Base-by-base conservation (phyloP, 1,140 invertebrate genomes). In the Magallana angulata region DNA sequence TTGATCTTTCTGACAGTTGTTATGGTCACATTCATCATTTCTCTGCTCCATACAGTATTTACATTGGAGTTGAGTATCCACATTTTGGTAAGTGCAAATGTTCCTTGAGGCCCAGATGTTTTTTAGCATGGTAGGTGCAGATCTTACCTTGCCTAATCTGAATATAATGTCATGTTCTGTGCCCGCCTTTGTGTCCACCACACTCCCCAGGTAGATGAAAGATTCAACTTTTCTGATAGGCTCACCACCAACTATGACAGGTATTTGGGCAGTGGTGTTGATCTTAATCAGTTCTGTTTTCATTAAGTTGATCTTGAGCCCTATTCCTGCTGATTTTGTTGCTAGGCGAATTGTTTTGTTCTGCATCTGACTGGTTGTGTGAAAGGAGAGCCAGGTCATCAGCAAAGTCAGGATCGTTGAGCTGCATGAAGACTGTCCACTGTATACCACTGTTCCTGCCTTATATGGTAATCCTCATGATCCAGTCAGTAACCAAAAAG, bases 361-460 rank as follows among this genome's bases (percentile, higher is more conserved):
- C 36, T 88, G 83, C 48, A 86, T 82, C 57, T 84, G 18, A 62
- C 36, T 24, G 82, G 82, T 76, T 76, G 89, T 81, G 82, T 30
- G 71, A 85, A 8, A 88, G 84, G 62, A 88, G 30, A 68, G 87
- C 83, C 16, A 88, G 24, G 68, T 88, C 82, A 80, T 84, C 87
- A 7, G 58, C 59, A 85, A 62, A 85, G 30, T 87, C 86, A n/a
- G 87, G 62, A 62, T 90, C 88, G 12, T 90, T 84, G 16, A 89
- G 87, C 71, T 89, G 76, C 1, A 57, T 57, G 71, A 59, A 86
- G 11, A 90, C 30, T 85, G 88, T 85, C 84, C 86, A 89, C 57
- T 90, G 57, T 11, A 88, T 90, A 48, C 81, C 84, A 59, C 85
- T 76, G 76, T 58, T 85, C 58, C 64, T 89, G 14, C 62, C 86